Evolutionary conservation across 2,888 invertebrate genomes (phyloP), one percentile per base, ranked within the genome.

Genomic region (Caenorhabditis becei): DNA sequence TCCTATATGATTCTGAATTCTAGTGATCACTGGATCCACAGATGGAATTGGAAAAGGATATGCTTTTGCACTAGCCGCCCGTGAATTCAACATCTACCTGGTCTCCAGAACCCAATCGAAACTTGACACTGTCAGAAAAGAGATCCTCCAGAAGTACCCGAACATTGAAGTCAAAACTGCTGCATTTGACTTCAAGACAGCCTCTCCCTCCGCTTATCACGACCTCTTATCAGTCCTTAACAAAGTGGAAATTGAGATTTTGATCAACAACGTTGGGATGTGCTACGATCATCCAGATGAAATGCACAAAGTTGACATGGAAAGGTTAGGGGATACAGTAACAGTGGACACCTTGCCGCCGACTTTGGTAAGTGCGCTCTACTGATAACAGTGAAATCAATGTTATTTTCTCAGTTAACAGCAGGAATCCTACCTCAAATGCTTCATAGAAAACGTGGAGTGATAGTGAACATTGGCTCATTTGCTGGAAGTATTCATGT

Each of bases 181-280:
- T 54, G 70, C 88, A 5, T 89, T 86, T 66, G 85, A 87, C 37
- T 91, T 91, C 79, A 84, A 87, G 4, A 83, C 85, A 26, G 69
- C 86, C 3, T 72, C 77, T n/a, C 56, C 79, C 28, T 61, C 61
- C n/a, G 86, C 80, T 53, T 90, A 90, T 81, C 78, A 87, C 26
- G 56, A 82, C 4, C 77, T 91, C 8, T 58, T 89, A 44, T 67
- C 69, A 2, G 82, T 84, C 14, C 59, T 91, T 59, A 78, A 87
- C 41, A 77, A 87, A 58, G 59, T 88, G 32, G 87, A 90, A 26
- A 80, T 91, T 18, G 86, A 86, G 41, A 62, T 87, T 74, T 70
- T 91, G 91, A 94, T 97, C 37, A 97, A 97, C 92, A 97, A 97
- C 92, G 96, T 97, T 1, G 97, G 97, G 18, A 94, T 96, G 88